Base-by-base conservation (phyloP, 2,888 invertebrate species). In the Drosophila testacea region DNA sequence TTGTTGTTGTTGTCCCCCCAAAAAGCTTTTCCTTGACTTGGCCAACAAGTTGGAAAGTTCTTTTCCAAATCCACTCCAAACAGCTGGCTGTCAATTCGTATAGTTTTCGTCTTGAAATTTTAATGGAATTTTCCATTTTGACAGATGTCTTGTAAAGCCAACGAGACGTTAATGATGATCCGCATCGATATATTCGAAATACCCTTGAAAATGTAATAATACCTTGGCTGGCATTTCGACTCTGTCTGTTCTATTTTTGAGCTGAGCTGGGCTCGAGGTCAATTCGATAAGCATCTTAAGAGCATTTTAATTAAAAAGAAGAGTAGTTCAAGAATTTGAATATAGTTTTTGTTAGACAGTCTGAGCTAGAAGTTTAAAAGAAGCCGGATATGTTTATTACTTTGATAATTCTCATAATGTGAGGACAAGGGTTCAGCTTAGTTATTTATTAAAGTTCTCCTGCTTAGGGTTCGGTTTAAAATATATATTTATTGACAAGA, bases 1-100 rank as follows among this genome's bases (percentile, higher is more conserved):
- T 36, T 16, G 4, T 16, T 34, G 22, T 22, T 34, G 32, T 44
- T 44, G 13, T 36, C 27, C 32, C 32, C 13, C 39, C n/a, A 48
- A 66, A 54, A 69, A 65, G 80, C 80, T 77, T 78, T 74, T 79
- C 60, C 56, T 66, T 70, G 57, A 44, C 46, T 46, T 22, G 59
- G 55, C 44, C 75, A 83, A 89, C 83, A 72, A 69, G 83, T 89
- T 83, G 72, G 83, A 83, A 89, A 83, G 83, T 83, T 83, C 83
- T 83, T 65, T 60, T 32, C 38, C 39, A 30, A 39, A 39, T 44
- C 10, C 38, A 46, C 27, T 13, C 36, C 32, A 55, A 34, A 66
- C 59, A 54, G 55, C 56, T 68, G 60, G 52, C 64, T 68, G 57
- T 63, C 64, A 69, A 42, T 50, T 38, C 5, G 30, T 48, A 55